Conservation (phyloP, 2,797 vertebrate genomes). For the Podarcis lilfordi region DNA sequence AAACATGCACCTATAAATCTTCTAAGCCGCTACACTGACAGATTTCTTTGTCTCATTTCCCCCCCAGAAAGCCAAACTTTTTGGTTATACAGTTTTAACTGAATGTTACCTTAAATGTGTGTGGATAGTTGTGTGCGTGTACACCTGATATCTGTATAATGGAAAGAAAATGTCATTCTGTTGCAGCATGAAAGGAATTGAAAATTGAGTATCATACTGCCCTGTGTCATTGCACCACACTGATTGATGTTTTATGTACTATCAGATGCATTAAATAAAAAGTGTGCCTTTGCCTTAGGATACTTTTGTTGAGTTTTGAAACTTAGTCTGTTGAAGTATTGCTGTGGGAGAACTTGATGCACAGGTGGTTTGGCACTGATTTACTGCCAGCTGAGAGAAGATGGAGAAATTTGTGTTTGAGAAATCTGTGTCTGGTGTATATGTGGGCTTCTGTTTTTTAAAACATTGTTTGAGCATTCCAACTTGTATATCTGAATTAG, state of each 20-base stretch:
- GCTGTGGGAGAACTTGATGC: neutral
- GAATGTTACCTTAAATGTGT: slow-evolving; percentile 10
- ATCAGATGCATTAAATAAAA: slow-evolving; percentile 33
- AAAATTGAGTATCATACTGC: slow-evolving; percentile 9
- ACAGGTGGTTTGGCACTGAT: neutral
- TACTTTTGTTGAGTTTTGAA: neutral
- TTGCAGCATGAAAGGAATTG: slow-evolving; percentile 29
- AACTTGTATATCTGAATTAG: neutral
- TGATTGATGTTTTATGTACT: slow-evolving; percentile 30
- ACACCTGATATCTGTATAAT: slow-evolving; percentile 11
- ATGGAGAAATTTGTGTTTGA: neutral
- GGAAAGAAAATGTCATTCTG: neutral
- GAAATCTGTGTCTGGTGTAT: neutral
- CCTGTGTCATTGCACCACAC: slow-evolving; percentile 29
- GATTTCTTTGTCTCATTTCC: neutral
- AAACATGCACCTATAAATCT: neutral
- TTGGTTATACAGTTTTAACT: slow-evolving; percentile 4
- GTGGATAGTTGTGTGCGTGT: neutral
- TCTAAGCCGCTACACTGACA: neutral
- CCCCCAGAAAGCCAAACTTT: neutral
- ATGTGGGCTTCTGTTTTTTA: neutral
- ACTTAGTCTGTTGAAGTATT: neutral
- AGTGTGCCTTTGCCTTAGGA: slow-evolving; percentile 34
- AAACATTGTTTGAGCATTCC: neutral
- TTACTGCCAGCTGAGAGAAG: neutral